Evolutionary conservation across 2,888 invertebrate species (phyloP).

Genomic region (Eretmocerus hayati): DNA sequence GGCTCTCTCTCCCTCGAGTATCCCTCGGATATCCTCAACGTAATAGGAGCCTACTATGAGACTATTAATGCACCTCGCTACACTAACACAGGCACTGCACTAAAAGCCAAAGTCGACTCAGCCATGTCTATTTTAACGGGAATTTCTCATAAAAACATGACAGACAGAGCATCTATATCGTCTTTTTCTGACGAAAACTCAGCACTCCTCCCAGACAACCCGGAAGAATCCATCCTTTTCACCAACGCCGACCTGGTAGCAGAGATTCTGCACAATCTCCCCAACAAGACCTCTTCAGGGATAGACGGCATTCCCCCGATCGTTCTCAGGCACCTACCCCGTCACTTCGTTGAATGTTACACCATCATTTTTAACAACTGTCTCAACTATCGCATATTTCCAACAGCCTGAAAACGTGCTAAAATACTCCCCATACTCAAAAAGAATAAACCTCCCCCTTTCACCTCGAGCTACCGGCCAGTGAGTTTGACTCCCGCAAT

Average conservation of each 20-base stretch:
- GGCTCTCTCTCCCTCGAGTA: not conserved
- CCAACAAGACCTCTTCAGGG: slow-evolving; percentile 15
- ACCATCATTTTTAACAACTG: slow-evolving; percentile 20
- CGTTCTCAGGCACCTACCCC: slow-evolving; percentile 10
- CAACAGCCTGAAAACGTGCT: slow-evolving; percentile 13
- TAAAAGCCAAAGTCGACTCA: not conserved
- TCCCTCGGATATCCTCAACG: not conserved
- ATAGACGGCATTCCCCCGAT: slow-evolving; percentile 15
- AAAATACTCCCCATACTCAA: slow-evolving; percentile 17
- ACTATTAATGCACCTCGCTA: not conserved
- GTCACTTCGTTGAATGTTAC: not conserved
- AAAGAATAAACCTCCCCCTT: slow-evolving; percentile 11
- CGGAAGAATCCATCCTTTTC: not conserved
- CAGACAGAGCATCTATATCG: not conserved
- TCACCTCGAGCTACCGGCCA: slow-evolving; percentile 22
- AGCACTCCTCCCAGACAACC: not conserved
- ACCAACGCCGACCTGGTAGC: not conserved
- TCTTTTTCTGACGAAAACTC: not conserved
- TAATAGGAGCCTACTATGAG: not conserved
- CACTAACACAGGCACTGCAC: not conserved
- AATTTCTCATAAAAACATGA: not conserved
- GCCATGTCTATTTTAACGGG: not conserved
- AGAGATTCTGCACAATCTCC: not conserved
- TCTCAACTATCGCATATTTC: slow-evolving; percentile 12
- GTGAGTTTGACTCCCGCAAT: slow-evolving; percentile 23